A percentile compares a stretch with the other conserved stretches of the same genome.
Evolutionary conservation across 2,888 invertebrate species (phyloP).

Genomic region (Diaprepes abbreviatus): DNA sequence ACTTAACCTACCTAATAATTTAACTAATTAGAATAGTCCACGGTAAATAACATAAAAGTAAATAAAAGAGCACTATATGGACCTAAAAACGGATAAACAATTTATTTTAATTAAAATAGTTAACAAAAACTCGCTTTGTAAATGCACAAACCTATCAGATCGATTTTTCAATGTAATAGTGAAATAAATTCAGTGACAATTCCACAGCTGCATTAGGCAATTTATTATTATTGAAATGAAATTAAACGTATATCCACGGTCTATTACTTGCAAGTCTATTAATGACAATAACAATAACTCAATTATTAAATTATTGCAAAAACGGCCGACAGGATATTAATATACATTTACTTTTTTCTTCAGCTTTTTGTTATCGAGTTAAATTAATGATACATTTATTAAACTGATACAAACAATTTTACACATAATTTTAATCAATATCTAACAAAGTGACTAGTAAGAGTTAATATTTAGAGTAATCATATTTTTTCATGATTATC

Average conservation of each 20-base stretch:
- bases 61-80: too few species aligned
- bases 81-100: too few species aligned
- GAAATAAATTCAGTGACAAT: constrained; percentile 3
- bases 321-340: constrained; percentile 13
- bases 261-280: constrained; percentile 11
- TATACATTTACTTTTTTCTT: background rate
- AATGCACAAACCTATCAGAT: background rate
- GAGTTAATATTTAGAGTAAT: too few species aligned
- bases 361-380: too few species aligned
- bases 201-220: constrained; percentile 14
- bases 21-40: too few species aligned
- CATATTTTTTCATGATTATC: too few species aligned
- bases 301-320: constrained; percentile 20
- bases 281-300: constrained; percentile 19
- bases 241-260: constrained; percentile 18
- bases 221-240: constrained; percentile 8
- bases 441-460: too few species aligned
- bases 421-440: too few species aligned
- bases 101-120: background rate
- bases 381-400: too few species aligned
- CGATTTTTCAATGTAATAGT: constrained; percentile 5
- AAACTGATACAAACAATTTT: too few species aligned
- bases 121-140: background rate
- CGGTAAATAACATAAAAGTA: too few species aligned
- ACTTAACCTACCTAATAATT: too few species aligned